These are phyloP conservation scores for Micromys minutus DNA, from an alignment of 2,113 vertebrate genomes.

Conservation along the genomic window DNA sequence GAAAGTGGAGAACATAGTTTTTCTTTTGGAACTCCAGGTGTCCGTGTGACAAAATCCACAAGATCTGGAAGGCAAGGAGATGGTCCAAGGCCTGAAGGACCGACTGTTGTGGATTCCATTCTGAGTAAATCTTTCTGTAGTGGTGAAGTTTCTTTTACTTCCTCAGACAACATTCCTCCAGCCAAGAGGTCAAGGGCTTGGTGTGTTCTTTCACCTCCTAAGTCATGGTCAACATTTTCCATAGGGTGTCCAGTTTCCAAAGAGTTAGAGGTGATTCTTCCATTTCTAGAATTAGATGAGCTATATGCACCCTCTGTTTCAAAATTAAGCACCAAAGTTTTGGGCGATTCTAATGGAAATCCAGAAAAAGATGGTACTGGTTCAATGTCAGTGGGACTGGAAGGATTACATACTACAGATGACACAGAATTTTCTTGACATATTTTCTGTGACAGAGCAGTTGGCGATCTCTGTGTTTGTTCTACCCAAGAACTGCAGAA, in stretches of 20 bases:
- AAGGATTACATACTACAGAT: slow-evolving; percentile 64
- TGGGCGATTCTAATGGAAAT: slow-evolving; percentile 72
- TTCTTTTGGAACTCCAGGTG: slow-evolving; percentile 79
- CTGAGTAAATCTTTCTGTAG: slow-evolving; percentile 77
- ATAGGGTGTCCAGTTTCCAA: slow-evolving; percentile 78
- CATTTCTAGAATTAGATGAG: slow-evolving; percentile 74
- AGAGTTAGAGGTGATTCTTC: slow-evolving; percentile 63
- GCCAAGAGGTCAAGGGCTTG: slow-evolving; percentile 80
- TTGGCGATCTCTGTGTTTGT: slow-evolving; percentile 41
- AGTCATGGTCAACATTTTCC: slow-evolving; percentile 75
- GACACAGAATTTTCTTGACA: slow-evolving; percentile 73
- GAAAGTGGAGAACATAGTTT: slow-evolving; percentile 76
- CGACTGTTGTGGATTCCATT: slow-evolving; percentile 75
- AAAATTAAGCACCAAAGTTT: slow-evolving; percentile 76
- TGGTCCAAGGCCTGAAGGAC: slow-evolving; percentile 73
- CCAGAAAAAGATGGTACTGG: slow-evolving; percentile 69
- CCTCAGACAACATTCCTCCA: slow-evolving; percentile 80
- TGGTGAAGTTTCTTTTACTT: slow-evolving; percentile 73
- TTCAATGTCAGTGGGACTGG: slow-evolving; percentile 61
- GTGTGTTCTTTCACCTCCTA: slow-evolving; percentile 72
- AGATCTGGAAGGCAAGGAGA: slow-evolving; percentile 79
- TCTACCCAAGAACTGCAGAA: slow-evolving; percentile 59
- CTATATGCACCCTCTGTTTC: slow-evolving; percentile 61
- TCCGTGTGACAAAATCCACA: slow-evolving; percentile 78
- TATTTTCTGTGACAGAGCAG: slow-evolving; percentile 64